Evolutionary conservation across 2,888 invertebrate species (phyloP).

Genomic region (Nesidiocoris tenuis): DNA sequence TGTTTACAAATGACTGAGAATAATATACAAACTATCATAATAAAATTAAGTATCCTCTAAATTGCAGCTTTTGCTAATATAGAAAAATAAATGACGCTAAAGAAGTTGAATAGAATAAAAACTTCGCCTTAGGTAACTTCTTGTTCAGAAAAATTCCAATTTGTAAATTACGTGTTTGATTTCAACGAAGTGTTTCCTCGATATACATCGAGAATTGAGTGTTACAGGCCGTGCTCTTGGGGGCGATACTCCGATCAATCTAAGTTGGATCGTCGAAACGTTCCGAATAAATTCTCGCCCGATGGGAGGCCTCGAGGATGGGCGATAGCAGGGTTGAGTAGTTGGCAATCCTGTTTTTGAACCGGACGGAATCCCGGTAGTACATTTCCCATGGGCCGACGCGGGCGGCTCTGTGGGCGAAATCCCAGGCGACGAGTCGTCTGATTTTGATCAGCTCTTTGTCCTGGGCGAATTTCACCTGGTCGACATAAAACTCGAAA

Average conservation of each 20-base stretch:
- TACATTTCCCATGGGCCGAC: slow-evolving; percentile 62
- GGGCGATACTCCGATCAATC: background rate
- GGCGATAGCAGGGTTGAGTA: slow-evolving; percentile 54
- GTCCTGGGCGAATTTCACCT: slow-evolving; percentile 48
- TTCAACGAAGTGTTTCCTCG: background rate
- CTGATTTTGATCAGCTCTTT: slow-evolving; percentile 53
- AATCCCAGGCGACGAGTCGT: slow-evolving; percentile 60
- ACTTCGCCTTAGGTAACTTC: background rate
- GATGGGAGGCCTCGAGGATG: slow-evolving; percentile 56
- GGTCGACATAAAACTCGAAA: slow-evolving; percentile 16
- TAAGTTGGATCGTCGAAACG: slow-evolving; percentile 31
- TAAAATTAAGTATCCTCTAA: background rate
- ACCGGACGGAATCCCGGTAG: slow-evolving; percentile 59
- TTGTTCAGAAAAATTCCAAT: background rate
- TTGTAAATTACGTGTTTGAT: background rate
- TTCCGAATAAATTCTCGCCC: slow-evolving; percentile 55
- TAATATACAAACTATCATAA: no score
- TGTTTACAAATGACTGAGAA: no score
- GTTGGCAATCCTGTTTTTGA: slow-evolving; percentile 56
- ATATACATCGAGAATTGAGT: background rate
- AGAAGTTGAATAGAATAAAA: background rate
- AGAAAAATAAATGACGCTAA: background rate
- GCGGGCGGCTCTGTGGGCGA: slow-evolving; percentile 60
- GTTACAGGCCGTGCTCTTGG: background rate
- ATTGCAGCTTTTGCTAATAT: slow-evolving; percentile 6